Conservation (phyloP, 2,888 invertebrate genomes). For the Busseola fusca region DNA sequence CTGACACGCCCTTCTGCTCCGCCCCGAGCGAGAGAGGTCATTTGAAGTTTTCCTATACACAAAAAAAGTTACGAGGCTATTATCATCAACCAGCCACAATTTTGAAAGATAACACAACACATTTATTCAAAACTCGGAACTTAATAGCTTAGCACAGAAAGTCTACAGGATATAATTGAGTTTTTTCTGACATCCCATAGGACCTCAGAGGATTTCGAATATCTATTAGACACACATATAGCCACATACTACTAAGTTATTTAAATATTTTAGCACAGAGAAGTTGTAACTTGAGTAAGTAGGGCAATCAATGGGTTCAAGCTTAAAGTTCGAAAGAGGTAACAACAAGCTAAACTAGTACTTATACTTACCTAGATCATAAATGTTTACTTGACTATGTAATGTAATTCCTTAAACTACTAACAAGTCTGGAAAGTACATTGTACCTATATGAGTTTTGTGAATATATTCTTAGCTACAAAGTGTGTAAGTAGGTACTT, state of each 20-base stretch:
- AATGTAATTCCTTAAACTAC: background rate
- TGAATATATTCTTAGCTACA: slow-evolving; percentile 9
- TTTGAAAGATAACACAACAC: background rate
- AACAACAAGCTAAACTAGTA: background rate
- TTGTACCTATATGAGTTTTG: slow-evolving; percentile 2
- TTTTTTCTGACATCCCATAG: background rate
- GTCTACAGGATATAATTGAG: background rate
- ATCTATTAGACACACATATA: background rate
- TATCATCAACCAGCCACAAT: background rate
- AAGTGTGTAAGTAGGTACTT: background rate
- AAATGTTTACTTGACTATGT: slow-evolving; percentile 3
- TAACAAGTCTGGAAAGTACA: slow-evolving; percentile 3
- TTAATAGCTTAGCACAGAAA: background rate
- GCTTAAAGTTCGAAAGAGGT: background rate
- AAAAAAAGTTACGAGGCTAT: background rate
- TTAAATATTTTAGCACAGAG: background rate
- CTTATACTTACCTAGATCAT: background rate
- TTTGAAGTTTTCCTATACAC: too few relatives aligned
- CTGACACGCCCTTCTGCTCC: too few relatives aligned
- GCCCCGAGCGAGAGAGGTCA: too few relatives aligned
- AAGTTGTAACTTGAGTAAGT: background rate
- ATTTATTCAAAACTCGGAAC: background rate
- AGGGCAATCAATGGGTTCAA: background rate
- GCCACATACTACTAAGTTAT: background rate
- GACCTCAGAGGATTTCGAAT: background rate